Percentiles rank a stretch among this genome's conserved stretches.
Conservation (phyloP, 2,888 invertebrate species). For the Ophioninae sp. region DNA sequence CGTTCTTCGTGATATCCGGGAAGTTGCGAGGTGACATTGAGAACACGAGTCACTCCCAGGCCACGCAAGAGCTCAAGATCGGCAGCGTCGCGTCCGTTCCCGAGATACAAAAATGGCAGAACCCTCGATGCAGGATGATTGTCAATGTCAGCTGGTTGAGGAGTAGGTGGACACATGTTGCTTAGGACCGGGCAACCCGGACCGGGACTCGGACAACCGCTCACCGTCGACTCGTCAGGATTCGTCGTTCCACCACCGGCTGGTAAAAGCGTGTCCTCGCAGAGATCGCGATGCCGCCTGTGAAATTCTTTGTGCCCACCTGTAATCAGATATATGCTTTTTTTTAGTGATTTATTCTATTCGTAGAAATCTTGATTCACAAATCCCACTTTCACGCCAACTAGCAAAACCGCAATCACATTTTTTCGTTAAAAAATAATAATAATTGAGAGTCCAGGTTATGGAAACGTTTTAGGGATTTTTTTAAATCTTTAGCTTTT, state of each 20-base stretch:
- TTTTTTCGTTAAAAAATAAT: not conserved
- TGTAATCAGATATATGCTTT: slow-evolving; percentile 77
- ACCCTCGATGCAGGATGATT: slow-evolving; percentile 90
- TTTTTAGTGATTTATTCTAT: not conserved
- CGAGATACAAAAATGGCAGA: slow-evolving; percentile 90
- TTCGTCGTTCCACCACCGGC: slow-evolving; percentile 70
- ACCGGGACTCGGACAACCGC: slow-evolving; percentile 81
- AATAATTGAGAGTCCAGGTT: too few relatives aligned
- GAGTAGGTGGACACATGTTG: slow-evolving; percentile 74
- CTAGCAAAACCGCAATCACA: not conserved
- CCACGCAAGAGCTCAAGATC: slow-evolving; percentile 86
- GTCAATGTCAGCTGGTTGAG: slow-evolving; percentile 84
- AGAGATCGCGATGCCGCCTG: slow-evolving; percentile 87
- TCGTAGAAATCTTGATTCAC: not conserved
- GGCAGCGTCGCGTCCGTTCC: slow-evolving; percentile 91
- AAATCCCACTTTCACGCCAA: too few relatives aligned
- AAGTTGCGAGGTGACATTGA: slow-evolving; percentile 91
- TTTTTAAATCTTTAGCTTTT: too few relatives aligned
- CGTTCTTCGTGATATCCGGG: slow-evolving; percentile 87
- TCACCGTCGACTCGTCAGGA: slow-evolving; percentile 76
- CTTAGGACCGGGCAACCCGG: slow-evolving; percentile 77
- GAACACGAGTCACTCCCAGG: slow-evolving; percentile 88
- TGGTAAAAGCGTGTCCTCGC: slow-evolving; percentile 86
- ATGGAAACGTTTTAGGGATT: too few relatives aligned
- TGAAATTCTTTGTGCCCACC: slow-evolving; percentile 88